phyloP scores from a whole-genome alignment of 2,113 vertebrate genomes.

The Tyrannus savana region DNA sequence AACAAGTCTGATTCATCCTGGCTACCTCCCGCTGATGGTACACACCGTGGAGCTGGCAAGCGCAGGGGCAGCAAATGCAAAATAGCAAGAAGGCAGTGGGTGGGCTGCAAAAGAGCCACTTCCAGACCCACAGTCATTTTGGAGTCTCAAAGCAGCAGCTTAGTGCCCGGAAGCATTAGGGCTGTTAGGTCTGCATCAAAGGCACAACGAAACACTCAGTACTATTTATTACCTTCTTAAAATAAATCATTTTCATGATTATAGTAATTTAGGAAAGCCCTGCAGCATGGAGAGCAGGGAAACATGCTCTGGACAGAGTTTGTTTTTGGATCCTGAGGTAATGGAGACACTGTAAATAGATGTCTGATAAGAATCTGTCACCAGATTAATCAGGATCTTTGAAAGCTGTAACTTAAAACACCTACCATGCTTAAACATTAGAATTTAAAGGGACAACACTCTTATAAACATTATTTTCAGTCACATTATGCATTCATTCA shows the following conservation, averaged over 20 bases:
- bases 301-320: neutral
- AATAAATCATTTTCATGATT: neutral
- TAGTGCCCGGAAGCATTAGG: neutral
- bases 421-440: neutral
- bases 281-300: neutral
- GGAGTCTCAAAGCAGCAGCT: neutral
- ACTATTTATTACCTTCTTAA: neutral
- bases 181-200: neutral
- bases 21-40: rapidly evolving
- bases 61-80: neutral
- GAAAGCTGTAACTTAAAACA: conserved; percentile 63
- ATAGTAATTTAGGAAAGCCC: neutral
- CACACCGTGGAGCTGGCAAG: neutral
- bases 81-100: neutral
- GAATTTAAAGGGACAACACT: conserved; percentile 37
- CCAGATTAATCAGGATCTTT: conserved; percentile 51
- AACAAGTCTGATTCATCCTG: rapidly evolving
- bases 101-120: neutral
- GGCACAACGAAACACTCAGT: neutral
- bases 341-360: conserved; percentile 51
- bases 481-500: neutral
- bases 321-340: conserved; percentile 65
- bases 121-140: rapidly evolving
- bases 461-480: neutral
- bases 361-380: conserved; percentile 61